These are phyloP conservation scores for Gymnocheta viridis DNA, from an alignment of 2,888 invertebrate species.

Conservation along the genomic window DNA sequence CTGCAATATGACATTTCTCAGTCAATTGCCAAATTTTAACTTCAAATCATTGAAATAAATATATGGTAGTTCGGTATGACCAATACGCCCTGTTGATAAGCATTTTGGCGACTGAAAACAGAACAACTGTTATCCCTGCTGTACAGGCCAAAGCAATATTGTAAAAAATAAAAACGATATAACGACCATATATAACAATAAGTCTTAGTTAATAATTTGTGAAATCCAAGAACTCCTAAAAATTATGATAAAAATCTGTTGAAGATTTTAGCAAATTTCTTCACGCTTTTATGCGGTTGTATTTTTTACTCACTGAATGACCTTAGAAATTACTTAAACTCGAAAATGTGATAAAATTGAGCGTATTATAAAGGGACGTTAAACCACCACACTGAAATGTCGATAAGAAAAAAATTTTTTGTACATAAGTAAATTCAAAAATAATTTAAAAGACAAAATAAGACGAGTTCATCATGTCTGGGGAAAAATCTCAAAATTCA, in stretches of 20 bases:
- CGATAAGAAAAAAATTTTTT: neutral
- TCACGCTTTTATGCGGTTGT: neutral
- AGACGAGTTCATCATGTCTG: neutral
- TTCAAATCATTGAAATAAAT: too few species aligned
- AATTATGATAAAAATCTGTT: conserved; percentile 4
- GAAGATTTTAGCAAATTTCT: conserved; percentile 7
- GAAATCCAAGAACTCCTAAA: neutral
- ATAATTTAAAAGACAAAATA: conserved; percentile 3
- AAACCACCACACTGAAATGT: conserved; percentile 5
- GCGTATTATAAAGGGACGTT: neutral
- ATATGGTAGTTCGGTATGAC: too few species aligned
- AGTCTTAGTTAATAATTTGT: neutral
- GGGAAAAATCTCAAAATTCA: neutral
- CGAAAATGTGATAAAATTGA: neutral
- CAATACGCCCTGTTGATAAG: too few species aligned
- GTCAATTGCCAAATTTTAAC: too few species aligned
- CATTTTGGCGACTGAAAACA: too few species aligned
- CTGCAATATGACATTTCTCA: too few species aligned
- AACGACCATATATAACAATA: too few species aligned
- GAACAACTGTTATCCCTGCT: too few species aligned
- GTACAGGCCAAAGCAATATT: too few species aligned
- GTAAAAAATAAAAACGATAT: too few species aligned
- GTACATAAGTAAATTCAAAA: neutral
- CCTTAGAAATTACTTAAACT: neutral
- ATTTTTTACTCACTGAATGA: neutral